Conservation (phyloP, 1,140 invertebrate species). For the Papilio xuthus region DNA sequence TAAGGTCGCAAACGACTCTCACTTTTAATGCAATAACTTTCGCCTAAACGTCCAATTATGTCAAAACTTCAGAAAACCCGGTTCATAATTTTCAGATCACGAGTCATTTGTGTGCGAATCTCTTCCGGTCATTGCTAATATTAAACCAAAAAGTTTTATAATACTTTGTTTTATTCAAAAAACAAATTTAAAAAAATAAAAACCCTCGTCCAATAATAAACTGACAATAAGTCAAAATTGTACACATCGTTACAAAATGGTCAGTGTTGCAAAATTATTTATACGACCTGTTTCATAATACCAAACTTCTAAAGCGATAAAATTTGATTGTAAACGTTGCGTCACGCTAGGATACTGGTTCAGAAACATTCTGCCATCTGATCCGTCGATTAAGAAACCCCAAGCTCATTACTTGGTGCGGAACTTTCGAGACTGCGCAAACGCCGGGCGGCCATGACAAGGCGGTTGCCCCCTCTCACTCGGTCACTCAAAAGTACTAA, state of each 20-base stretch:
- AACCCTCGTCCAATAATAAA: no score
- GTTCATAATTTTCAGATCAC: slow-evolving; percentile 33
- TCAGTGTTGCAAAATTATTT: not conserved
- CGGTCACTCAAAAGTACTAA: slow-evolving; percentile 28
- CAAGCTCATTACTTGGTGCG: slow-evolving; percentile 18
- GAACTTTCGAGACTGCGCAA: slow-evolving; percentile 52
- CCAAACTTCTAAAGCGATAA: slow-evolving; percentile 36
- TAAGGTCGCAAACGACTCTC: slow-evolving; percentile 49
- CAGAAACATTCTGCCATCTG: slow-evolving; percentile 23
- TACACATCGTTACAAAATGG: not conserved
- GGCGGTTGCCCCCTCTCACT: slow-evolving; percentile 48
- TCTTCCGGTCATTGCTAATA: not conserved
- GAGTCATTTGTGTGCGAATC: slow-evolving; percentile 6
- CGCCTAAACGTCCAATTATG: slow-evolving; percentile 47
- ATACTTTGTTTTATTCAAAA: not conserved
- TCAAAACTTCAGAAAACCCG: slow-evolving; percentile 4
- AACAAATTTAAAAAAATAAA: not conserved
- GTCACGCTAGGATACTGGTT: slow-evolving; percentile 9
- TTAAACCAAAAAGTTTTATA: not conserved
- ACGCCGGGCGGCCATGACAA: slow-evolving; percentile 49
- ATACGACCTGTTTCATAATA: not conserved
- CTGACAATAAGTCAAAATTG: no score
- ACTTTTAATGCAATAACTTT: slow-evolving; percentile 52
- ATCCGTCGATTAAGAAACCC: slow-evolving; percentile 36
- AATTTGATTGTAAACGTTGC: slow-evolving; percentile 49